A percentile compares a stretch with the other conserved stretches of the same genome.
Conservation (phyloP, 2,888 invertebrate genomes). For the Hypselothyrea guttata region DNA sequence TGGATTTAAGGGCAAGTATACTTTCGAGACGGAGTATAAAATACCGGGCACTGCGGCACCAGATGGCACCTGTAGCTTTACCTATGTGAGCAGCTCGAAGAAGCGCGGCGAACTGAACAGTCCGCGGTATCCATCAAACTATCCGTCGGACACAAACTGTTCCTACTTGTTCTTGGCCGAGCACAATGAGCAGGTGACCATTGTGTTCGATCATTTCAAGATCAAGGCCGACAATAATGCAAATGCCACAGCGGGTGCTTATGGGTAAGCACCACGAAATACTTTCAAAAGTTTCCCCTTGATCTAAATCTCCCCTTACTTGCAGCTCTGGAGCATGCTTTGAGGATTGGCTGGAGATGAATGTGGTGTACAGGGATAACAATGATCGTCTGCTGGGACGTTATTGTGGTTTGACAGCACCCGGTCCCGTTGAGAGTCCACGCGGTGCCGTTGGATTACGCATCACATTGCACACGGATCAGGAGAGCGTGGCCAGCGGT, state of each 20-base stretch:
- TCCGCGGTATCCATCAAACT: constrained; percentile 97
- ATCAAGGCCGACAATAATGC: constrained; percentile 89
- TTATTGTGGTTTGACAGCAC: constrained; percentile 95
- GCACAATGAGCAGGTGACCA: constrained; percentile 93
- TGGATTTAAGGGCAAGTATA: constrained; percentile 89
- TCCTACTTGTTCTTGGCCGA: constrained; percentile 94
- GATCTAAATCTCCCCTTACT: not conserved
- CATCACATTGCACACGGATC: constrained; percentile 94
- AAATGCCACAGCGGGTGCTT: constrained; percentile 89
- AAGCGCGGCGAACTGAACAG: constrained; percentile 97
- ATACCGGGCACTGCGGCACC: constrained; percentile 97
- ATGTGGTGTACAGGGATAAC: constrained; percentile 92
- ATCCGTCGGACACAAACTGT: constrained; percentile 97
- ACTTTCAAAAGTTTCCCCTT: too few species aligned
- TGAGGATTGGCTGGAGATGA: constrained; percentile 97
- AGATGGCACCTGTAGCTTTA: constrained; percentile 94
- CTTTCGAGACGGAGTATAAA: constrained; percentile 90
- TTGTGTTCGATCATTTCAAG: constrained; percentile 96
- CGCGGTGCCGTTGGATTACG: constrained; percentile 93
- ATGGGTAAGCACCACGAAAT: constrained; percentile 85
- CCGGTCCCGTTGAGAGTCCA: constrained; percentile 97
- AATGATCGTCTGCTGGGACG: constrained; percentile 93
- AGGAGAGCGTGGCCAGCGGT: constrained; percentile 94
- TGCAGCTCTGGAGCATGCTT: constrained; percentile 89
- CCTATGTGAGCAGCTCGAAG: constrained; percentile 93